Base-by-base conservation (phyloP, 2,888 invertebrate species). In the Calameuta pallipes region DNA sequence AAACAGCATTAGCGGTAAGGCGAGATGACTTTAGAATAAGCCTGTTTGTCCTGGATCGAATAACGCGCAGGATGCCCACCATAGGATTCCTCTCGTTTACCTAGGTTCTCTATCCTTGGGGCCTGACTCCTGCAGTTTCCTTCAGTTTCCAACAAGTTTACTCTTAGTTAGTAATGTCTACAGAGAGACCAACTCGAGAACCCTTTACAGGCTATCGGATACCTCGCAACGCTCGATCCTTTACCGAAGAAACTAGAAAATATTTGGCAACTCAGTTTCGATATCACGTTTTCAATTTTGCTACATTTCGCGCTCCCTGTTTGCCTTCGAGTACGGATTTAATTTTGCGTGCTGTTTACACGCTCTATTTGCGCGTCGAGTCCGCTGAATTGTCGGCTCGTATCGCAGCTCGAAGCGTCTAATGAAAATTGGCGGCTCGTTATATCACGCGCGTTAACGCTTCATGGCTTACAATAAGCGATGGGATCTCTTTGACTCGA, bases 281-380 rank as follows among this genome's bases (percentile, higher is more conserved):
- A 82, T 80, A 80, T 83, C 83, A 80, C 81, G 83, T 81, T 83
- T 86, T 86, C 88, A 85, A 88, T 88, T 87, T 84, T 82, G 82
- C 83, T 80, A 82, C 81, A 79, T 84, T 41, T 82, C 82, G 83
- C 81, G 82, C 78, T 85, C 83, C 80, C 84, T 87, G 85, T 87
- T 87, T 88, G 83, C 84, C 79, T 80, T 82, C 84, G 85, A 88
- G 87, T 84, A 86, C 85, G 80, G 86, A 87, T 88, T 87, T 85
- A 86, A 88, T 88, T 87, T 82, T 83, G 82, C 84, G 82, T 86
- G 85, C 84, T 87, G 85, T 87, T 87, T 87, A 84, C 83, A 77
- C 74, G 82, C 82, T 79, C 78, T 86, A 80, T 83, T 86, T 85
- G 74, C 77, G 37, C 71, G 74, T 76, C 78, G 74, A 69, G 15